Base-by-base conservation (phyloP, 1,140 invertebrate species). In the Galleria mellonella region DNA sequence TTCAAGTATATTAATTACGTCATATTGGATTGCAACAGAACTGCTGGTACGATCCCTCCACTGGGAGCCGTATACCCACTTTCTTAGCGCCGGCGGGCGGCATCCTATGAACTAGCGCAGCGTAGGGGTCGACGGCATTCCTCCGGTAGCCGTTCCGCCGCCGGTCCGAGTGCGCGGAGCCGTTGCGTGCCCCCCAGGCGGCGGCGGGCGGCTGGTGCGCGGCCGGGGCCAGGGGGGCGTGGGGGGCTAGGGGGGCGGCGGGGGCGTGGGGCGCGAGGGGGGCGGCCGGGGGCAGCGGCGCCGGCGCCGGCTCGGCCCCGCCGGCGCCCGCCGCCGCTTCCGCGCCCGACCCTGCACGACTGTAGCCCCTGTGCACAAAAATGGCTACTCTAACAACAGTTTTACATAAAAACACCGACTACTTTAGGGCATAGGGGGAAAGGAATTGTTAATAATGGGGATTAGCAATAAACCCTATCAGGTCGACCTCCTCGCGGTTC, bases 21-120 rank as follows among this genome's bases (percentile, higher is more conserved):
- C n/a, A n/a, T n/a, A n/a, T n/a, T n/a, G n/a, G n/a, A n/a, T n/a
- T n/a, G n/a, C n/a, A n/a, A n/a, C n/a, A n/a, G n/a, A n/a, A n/a
- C n/a, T n/a, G n/a, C n/a, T n/a, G n/a, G n/a, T n/a, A n/a, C n/a
- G n/a, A n/a, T n/a, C n/a, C n/a, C n/a, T n/a, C n/a, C n/a, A n/a
- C n/a, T n/a, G n/a, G n/a, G n/a, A 5, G 31, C 17, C 5, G 28
- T 36, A 5, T 1, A 29, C n/a, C 8, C 55, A 79, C 75, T 72
- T 83, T 83, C 57, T 83, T 83, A 23, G 62, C 72, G 2, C 76
- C 76, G 10, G 68, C 68, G 5, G 72, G 68, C 1, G 79, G 79
- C 48, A 83, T 47, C 5, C 61, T 51, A 14, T 73, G 63, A 3
- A 77, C 76, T 1, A 81, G 58, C 11, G 76, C 74, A 1, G 74